Evolutionary conservation across 2,797 vertebrate species (phyloP).

Genomic region (Orestias chungarensis): DNA sequence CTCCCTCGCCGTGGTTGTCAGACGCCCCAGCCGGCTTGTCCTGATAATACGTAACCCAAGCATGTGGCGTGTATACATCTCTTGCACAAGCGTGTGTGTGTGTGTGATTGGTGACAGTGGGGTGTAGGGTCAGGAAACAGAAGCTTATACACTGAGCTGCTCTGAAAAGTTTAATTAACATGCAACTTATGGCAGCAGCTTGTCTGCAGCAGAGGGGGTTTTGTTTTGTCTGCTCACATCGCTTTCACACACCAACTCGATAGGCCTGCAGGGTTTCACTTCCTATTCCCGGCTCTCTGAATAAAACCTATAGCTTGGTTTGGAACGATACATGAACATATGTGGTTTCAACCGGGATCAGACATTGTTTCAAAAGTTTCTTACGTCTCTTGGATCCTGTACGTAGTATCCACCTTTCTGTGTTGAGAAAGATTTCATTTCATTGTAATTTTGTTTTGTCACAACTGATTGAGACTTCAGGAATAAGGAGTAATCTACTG

Average conservation of each 20-base stretch:
- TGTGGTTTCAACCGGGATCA: conserved; percentile 30
- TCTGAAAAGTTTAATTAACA: conserved; percentile 75
- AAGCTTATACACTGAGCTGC: conserved; percentile 74
- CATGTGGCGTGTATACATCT: conserved; percentile 53
- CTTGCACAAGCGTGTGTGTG: conserved; percentile 24
- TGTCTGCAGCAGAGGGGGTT: conserved; percentile 37
- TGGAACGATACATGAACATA: conserved; percentile 35
- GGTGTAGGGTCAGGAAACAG: conserved; percentile 80
- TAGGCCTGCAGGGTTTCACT: conserved; percentile 41
- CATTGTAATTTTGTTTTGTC: not conserved
- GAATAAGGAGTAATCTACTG: too few relatives aligned
- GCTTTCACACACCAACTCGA: conserved; percentile 16
- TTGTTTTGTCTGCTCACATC: conserved; percentile 16
- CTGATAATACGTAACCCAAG: conserved; percentile 61
- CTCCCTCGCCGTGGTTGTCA: conserved; percentile 82
- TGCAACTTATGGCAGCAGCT: conserved; percentile 54
- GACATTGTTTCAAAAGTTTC: conserved; percentile 22
- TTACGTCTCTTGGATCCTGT: not conserved
- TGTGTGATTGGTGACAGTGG: conserved; percentile 76
- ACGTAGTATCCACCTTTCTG: not conserved
- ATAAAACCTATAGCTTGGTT: conserved; percentile 36
- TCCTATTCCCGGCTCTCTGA: conserved; percentile 31
- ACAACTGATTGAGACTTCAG: not conserved
- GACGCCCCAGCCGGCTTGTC: conserved; percentile 75
- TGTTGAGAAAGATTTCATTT: not conserved